Percentiles rank a stretch among this genome's conserved stretches.
Evolutionary conservation across 2,113 vertebrate genomes (phyloP).

Genomic region (Amphiprion ocellaris): DNA sequence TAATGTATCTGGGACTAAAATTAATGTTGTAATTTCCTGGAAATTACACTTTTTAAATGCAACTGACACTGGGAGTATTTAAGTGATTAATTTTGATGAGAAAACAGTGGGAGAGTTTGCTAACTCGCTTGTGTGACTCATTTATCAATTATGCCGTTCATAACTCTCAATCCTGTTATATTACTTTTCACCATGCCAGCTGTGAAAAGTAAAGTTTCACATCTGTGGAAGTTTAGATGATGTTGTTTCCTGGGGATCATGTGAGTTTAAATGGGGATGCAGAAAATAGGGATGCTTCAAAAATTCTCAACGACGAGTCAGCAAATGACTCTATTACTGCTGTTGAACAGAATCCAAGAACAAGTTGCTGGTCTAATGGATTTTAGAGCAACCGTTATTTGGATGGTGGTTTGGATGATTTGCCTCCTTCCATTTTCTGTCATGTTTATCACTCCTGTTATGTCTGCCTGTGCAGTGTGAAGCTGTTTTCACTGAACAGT

Average conservation of each 20-base stretch:
- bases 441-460: background rate
- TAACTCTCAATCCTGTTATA: constrained; percentile 14
- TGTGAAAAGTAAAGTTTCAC: constrained; percentile 35
- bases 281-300: constrained; percentile 13
- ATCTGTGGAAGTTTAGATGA: constrained; percentile 8
- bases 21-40: background rate
- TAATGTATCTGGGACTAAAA: background rate
- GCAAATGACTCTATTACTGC: constrained; percentile 8
- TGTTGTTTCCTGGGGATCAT: background rate
- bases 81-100: constrained; percentile 1
- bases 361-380: constrained; percentile 19
- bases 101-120: background rate
- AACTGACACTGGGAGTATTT: background rate
- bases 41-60: background rate
- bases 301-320: constrained; percentile 26
- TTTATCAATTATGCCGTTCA: background rate
- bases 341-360: constrained; percentile 36
- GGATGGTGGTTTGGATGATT: constrained; percentile 9
- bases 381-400: constrained; percentile 24
- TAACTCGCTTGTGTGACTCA: background rate
- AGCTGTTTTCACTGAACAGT: background rate
- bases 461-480: background rate
- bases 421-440: background rate
- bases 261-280: constrained; percentile 2
- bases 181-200: constrained; percentile 8